Conservation (phyloP, 2,797 vertebrate species). For the Neosilurus hyrtlii region DNA sequence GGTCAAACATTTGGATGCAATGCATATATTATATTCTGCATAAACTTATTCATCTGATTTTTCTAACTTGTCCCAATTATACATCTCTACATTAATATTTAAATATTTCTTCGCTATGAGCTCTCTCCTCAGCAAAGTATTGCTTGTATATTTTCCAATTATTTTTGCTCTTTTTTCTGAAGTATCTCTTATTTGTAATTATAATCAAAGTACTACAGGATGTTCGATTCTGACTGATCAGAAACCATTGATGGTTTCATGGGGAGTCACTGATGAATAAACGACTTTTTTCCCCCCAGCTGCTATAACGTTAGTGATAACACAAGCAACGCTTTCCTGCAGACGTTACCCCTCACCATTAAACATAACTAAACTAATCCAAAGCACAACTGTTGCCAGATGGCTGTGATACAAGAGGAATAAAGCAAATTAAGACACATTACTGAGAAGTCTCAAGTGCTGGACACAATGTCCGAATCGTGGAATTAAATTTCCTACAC, state of each 20-base stretch:
- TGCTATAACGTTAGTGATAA: background rate
- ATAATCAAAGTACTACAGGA: background rate
- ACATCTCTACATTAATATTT: too few relatives aligned
- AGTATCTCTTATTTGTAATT: background rate
- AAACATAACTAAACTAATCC: background rate
- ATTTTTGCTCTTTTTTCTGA: too few relatives aligned
- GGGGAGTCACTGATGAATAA: background rate
- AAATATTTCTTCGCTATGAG: too few relatives aligned
- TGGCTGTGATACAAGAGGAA: background rate
- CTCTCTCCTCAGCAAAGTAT: too few relatives aligned
- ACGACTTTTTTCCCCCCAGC: background rate
- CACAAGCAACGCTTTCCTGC: background rate
- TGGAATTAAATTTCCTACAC: background rate
- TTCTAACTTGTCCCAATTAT: too few relatives aligned
- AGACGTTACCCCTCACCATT: background rate
- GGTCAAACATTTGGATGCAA: too few relatives aligned
- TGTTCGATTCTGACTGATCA: background rate
- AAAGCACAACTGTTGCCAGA: background rate
- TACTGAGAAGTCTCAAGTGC: too few relatives aligned
- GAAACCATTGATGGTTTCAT: too few relatives aligned
- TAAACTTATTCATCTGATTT: too few relatives aligned
- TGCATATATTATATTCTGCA: too few relatives aligned
- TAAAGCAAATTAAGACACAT: background rate
- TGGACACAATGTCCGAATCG: background rate
- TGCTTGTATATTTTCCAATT: too few relatives aligned